These are phyloP conservation scores for Sebastes alutus DNA, from an alignment of 2,797 vertebrate genomes.

Conservation along the genomic window DNA sequence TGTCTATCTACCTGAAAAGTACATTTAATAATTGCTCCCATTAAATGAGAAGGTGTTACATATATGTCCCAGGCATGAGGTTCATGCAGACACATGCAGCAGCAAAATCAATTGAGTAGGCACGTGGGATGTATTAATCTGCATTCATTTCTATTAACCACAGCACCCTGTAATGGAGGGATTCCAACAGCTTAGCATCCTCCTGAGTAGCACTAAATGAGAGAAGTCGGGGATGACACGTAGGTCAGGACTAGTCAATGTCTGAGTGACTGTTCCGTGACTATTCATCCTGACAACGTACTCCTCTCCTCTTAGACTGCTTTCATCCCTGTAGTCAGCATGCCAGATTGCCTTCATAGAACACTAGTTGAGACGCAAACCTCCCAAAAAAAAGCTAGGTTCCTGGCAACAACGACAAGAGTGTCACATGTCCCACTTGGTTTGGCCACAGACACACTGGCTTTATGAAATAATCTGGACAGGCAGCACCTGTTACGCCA, in stretches of 20 bases:
- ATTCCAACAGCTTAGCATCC: slow-evolving; percentile 49
- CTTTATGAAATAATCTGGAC: slow-evolving; percentile 41
- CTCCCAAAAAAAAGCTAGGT: neutral
- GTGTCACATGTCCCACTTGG: slow-evolving; percentile 22
- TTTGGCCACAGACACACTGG: slow-evolving; percentile 5
- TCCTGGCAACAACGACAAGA: neutral
- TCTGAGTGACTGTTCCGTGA: slow-evolving; percentile 40
- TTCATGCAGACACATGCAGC: slow-evolving; percentile 14
- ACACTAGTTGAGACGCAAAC: slow-evolving; percentile 2
- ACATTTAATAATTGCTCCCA: slow-evolving; percentile 21
- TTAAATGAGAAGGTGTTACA: slow-evolving; percentile 29
- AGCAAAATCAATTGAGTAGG: slow-evolving; percentile 49
- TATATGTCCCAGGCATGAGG: slow-evolving; percentile 11
- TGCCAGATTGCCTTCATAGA: slow-evolving; percentile 31
- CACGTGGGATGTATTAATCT: slow-evolving; percentile 51
- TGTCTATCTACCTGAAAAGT: neutral
- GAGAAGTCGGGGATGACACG: slow-evolving; percentile 52
- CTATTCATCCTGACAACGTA: slow-evolving; percentile 54
- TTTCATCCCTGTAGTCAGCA: slow-evolving; percentile 13
- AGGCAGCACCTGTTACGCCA: slow-evolving; percentile 35
- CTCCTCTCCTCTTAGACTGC: slow-evolving; percentile 12
- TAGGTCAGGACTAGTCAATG: slow-evolving; percentile 58
- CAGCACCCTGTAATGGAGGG: slow-evolving; percentile 35
- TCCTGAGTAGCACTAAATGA: slow-evolving; percentile 58
- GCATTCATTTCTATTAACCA: slow-evolving; percentile 58